Evolutionary conservation across 2,888 invertebrate genomes (phyloP), one percentile per base, ranked within the genome.

Genomic region (Dexiosoma caninum): DNA sequence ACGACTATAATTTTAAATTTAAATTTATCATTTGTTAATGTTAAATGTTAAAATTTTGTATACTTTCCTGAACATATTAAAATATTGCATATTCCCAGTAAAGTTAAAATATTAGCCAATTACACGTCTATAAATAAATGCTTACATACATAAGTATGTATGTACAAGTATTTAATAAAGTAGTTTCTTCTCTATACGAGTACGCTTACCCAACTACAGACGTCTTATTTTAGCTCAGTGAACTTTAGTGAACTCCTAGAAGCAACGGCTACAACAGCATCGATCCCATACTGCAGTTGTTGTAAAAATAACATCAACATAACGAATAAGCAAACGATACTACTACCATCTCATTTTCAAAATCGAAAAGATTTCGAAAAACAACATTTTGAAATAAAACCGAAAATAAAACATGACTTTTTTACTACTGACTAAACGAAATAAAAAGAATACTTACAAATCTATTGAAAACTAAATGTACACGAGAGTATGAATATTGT

Each of bases 171-270:
- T 4, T 14, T 23, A 21, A n/a, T 57, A 57, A 10, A 62, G 32
- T 67, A 19, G 46, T 27, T 2, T 55, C 21, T 53, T 42, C 14
- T 32, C 30, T 44, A 53, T 23, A 69, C 32, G 30, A 5, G 16
- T 70, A 46, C 32, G 30, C 8, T 21, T 70, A 46, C 66, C n/a
- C 57, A 75, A 67, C 59, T 75, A 75, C 75, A 64, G 70, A 42
- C 62, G 62, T 77, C 57, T 55, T 57, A 77, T 77, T 74, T 81
- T 77, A 81, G 81, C 46, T 77, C 77, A 67, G 77, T 81, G 81
- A 81, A 81, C 81, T 81, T 77, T 46, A 62, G 44, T 77, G 77
- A 77, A 77, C 81, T 77, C 72, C 77, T 72, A 62, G 53, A 62
- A 70, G 57, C 44, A 74, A 62, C 72, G 27, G 30, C 10, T 10